Percentiles rank a stretch among this genome's conserved stretches.
These are phyloP conservation scores for Chrysolina haemoptera DNA, from an alignment of 2,888 invertebrate species.

Conservation along the genomic window DNA sequence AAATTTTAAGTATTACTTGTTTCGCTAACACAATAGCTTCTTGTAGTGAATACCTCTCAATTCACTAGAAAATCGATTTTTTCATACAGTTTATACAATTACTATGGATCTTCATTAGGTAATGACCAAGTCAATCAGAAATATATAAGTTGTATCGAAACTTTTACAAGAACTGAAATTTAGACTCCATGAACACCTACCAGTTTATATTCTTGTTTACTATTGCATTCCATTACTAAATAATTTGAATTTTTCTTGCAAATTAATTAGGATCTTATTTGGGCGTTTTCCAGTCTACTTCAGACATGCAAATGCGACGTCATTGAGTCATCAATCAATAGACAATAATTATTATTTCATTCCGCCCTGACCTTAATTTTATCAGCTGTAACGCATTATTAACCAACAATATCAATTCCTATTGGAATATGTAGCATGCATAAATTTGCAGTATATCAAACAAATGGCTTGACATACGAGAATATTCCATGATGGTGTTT, in stretches of 20 bases:
- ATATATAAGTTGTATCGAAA: no score
- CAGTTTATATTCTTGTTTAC: no score
- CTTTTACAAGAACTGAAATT: no score
- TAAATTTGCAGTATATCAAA: constrained; percentile 19
- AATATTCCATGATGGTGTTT: constrained; percentile 8
- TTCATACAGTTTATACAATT: no score
- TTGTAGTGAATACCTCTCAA: no score
- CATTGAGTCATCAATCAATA: constrained; percentile 12
- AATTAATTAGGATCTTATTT: background rate
- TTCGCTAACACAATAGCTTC: no score
- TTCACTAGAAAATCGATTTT: no score
- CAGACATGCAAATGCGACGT: constrained; percentile 13
- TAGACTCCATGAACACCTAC: no score
- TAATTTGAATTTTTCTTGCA: background rate
- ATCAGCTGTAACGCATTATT: constrained; percentile 9
- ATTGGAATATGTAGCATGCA: constrained; percentile 16
- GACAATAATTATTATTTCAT: constrained; percentile 10
- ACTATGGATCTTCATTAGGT: no score
- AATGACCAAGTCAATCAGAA: no score
- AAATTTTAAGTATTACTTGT: no score
- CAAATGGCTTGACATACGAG: constrained; percentile 5
- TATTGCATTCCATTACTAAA: background rate
- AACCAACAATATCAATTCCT: constrained; percentile 15
- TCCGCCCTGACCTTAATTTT: constrained; percentile 11
- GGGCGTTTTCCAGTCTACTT: constrained; percentile 9